A percentile compares a stretch with the other conserved stretches of the same genome.
phyloP scores from a whole-genome alignment of 1,140 invertebrate genomes.

The honey bee (Apis mellifera) region Amel_HAv3.1 CM009938.2:191001-191500 shows the following conservation, averaged over 20 bases:
- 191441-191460: not conserved
- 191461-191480: not conserved
- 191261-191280: conserved; percentile 37
- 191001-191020: no score
- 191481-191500: not conserved
- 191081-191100: no score
- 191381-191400: conserved; percentile 15
- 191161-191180: not conserved
- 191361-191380: conserved; percentile 62
- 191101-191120: no score
- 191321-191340: conserved; percentile 57
- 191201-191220: not conserved
- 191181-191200: not conserved
- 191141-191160: no score
- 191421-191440: not conserved
- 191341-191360: conserved; percentile 63
- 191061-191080: no score
- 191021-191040: no score
- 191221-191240: not conserved
- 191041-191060: no score
- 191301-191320: conserved; percentile 65
- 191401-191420: not conserved
- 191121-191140: no score
- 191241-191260: conserved; percentile 43
- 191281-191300: conserved; percentile 43